These are phyloP conservation scores for Microplitis deprimator DNA, from an alignment of 2,888 invertebrate species.

Conservation along the genomic window DNA sequence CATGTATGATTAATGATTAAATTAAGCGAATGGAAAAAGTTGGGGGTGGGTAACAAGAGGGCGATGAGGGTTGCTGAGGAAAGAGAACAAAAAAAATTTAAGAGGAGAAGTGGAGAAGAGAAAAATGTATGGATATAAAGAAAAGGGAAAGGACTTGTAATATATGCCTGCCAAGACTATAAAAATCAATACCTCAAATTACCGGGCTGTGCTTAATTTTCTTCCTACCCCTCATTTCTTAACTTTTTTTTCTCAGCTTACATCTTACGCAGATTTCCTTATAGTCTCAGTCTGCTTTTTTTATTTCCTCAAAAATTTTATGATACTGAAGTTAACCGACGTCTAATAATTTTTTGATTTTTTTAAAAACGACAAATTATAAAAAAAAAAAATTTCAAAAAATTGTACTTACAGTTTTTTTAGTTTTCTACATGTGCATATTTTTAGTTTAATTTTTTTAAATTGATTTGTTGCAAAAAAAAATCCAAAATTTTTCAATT, in stretches of 20 bases:
- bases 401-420: too few species aligned
- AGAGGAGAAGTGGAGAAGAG: neutral
- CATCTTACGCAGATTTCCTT: constrained; percentile 18
- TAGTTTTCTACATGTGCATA: too few species aligned
- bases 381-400: too few species aligned
- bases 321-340: too few species aligned
- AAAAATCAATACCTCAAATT: constrained; percentile 72
- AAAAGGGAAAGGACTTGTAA: constrained; percentile 58
- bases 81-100: constrained; percentile 33
- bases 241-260: constrained; percentile 43
- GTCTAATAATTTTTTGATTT: too few species aligned
- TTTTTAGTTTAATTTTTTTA: too few species aligned
- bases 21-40: constrained; percentile 43
- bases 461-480: too few species aligned
- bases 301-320: too few species aligned
- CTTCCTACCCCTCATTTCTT: constrained; percentile 60
- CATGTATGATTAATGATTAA: constrained; percentile 42
- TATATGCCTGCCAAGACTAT: constrained; percentile 71
- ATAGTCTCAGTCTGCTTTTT: too few species aligned
- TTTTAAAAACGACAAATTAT: too few species aligned
- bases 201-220: constrained; percentile 72
- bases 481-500: too few species aligned
- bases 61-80: constrained; percentile 56
- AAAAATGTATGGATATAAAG: neutral
- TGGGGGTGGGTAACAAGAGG: constrained; percentile 49